Percentiles rank a stretch among this genome's conserved stretches.
phyloP scores from a whole-genome alignment of 1,140 invertebrate species.

The Megalonaias nervosa region DNA sequence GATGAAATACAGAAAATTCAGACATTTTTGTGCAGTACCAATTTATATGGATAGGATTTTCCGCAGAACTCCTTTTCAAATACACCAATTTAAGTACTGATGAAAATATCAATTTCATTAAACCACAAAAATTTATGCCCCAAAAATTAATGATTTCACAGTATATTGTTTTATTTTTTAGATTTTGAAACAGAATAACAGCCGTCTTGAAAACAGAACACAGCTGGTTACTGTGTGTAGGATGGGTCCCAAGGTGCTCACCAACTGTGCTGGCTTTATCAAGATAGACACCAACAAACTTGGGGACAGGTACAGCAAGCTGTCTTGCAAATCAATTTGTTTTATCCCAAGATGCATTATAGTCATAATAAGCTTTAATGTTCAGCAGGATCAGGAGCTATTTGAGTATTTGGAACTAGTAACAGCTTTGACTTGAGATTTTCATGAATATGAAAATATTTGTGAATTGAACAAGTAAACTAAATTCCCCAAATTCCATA shows the following conservation, averaged over 20 bases:
- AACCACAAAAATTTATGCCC: not conserved
- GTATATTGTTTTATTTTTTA: conserved; percentile 40
- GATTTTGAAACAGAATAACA: conserved; percentile 93
- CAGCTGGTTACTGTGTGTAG: conserved; percentile 96
- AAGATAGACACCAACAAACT: conserved; percentile 97
- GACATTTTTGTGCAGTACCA: not conserved
- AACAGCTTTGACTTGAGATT: no score
- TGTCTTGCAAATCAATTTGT: no score
- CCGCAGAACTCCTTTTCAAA: not conserved
- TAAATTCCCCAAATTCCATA: no score
- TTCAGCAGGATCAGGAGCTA: no score
- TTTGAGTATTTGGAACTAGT: no score
- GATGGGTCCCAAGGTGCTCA: conserved; percentile 98
- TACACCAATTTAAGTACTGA: not conserved
- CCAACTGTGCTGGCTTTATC: conserved; percentile 99
- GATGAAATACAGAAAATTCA: no score
- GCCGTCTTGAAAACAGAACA: conserved; percentile 93
- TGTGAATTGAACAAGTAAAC: no score
- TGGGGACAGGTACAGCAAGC: conserved; percentile 79
- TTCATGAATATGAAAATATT: no score
- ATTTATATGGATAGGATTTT: not conserved
- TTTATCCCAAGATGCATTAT: no score
- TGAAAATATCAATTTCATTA: not conserved
- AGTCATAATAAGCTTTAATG: no score
- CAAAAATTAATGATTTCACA: no score